Percentiles rank a stretch among this genome's conserved stretches.
Evolutionary conservation across 1,140 invertebrate genomes (phyloP).

Genomic region (Sipha flava): DNA sequence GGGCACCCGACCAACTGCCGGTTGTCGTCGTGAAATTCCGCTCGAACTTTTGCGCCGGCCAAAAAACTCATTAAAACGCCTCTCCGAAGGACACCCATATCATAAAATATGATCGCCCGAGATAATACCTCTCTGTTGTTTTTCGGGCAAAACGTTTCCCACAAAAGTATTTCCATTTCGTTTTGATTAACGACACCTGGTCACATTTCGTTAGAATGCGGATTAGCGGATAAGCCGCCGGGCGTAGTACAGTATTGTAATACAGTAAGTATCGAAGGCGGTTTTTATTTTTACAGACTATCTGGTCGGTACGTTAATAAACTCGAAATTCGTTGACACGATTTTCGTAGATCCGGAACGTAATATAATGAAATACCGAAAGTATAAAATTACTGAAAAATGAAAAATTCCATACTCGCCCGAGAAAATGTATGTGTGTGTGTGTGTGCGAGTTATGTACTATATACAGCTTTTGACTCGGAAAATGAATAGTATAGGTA

Average conservation of each 20-base stretch:
- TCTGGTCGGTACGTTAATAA: too few relatives aligned
- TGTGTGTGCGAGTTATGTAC: too few relatives aligned
- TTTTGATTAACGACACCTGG: constrained; percentile 4
- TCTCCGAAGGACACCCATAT: constrained; percentile 8
- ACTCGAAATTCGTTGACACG: not conserved
- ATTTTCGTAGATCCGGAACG: not conserved
- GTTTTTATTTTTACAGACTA: too few relatives aligned
- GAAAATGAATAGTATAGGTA: too few relatives aligned
- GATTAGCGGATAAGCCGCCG: not conserved
- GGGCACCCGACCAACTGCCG: constrained; percentile 19
- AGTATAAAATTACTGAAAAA: not conserved
- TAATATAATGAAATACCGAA: not conserved
- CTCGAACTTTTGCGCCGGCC: not conserved
- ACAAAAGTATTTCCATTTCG: not conserved
- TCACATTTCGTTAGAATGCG: not conserved
- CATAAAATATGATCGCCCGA: constrained; percentile 4
- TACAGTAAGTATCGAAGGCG: too few relatives aligned
- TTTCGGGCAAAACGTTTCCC: not conserved
- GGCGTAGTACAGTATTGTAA: too few relatives aligned
- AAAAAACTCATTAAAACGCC: constrained; percentile 31
- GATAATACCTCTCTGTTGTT: not conserved
- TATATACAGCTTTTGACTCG: too few relatives aligned
- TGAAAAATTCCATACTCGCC: not conserved
- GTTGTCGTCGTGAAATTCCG: constrained; percentile 2
- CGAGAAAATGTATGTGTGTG: not conserved